phyloP scores from a whole-genome alignment of 2,113 vertebrate species.

The Candoia aspera region DNA sequence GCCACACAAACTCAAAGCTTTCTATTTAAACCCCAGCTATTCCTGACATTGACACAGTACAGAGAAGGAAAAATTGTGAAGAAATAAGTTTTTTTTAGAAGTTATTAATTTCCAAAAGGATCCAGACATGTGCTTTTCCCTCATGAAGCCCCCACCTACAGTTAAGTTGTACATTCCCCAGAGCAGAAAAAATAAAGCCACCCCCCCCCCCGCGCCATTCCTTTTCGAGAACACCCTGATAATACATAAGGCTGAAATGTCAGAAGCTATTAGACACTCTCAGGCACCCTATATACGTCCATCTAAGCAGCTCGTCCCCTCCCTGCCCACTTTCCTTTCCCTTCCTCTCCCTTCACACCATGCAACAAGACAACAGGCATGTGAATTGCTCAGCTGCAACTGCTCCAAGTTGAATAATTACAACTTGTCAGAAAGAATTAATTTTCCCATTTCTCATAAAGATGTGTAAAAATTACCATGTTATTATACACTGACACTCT shows the following conservation, averaged over 20 bases:
- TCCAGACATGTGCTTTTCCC: slow-evolving; percentile 10
- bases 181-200: slow-evolving; percentile 63
- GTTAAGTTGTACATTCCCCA: slow-evolving; percentile 38
- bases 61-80: background rate
- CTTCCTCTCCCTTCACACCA: slow-evolving; percentile 76
- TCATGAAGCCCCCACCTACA: background rate
- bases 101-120: slow-evolving; percentile 30
- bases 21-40: too few species aligned
- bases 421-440: slow-evolving; percentile 99
- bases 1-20: background rate
- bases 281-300: slow-evolving; percentile 80
- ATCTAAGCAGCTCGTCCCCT: slow-evolving; percentile 75
- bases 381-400: slow-evolving; percentile 98
- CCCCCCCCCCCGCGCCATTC: slow-evolving; percentile 38
- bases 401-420: slow-evolving; percentile 99
- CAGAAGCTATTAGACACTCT: slow-evolving; percentile 82
- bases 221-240: slow-evolving; percentile 75
- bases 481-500: slow-evolving; percentile 99
- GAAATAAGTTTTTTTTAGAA: background rate
- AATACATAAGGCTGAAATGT: slow-evolving; percentile 79
- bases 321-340: slow-evolving; percentile 55
- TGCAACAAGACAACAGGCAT: slow-evolving; percentile 90
- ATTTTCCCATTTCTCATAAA: slow-evolving; percentile 99
- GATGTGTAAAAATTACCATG: slow-evolving; percentile 99
- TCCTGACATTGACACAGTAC: background rate